Base-by-base conservation (phyloP, 2,113 vertebrate genomes). In the Leucopternis melanops region DNA sequence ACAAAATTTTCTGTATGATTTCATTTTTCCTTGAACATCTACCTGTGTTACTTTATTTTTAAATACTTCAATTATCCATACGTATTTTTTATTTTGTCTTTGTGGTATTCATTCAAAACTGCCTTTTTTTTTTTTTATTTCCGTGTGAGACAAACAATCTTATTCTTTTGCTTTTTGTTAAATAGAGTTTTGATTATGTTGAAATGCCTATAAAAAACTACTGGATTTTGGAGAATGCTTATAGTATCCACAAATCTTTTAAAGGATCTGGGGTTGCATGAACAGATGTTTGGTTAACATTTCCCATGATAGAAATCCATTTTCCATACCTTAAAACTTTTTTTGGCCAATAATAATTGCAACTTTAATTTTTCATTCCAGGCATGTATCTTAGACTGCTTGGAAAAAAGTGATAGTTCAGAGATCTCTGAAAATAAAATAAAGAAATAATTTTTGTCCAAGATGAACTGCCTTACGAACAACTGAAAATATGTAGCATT, bases 141-240 rank as follows among this genome's bases (percentile, higher is more conserved):
- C 54, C 23, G 7, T 32, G 5, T 59, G n/a, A 73, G 10, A 52
- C 5, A 50, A 49, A 13, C 9, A 61, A n/a, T 29, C 1, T 14
- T 78, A 9, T 40, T 67, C 1, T 38, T 47, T 59, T 49, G 0
- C 0, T 13, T 58, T 40, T 34, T 31, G 1, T 72, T 52, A 27
- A 42, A 62, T 19, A 31, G 7, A 25, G 3, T 36, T 44, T 80
- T 75, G 4, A 6, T 49, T 12, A 82, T 32, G 8, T 67, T 65
- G 11, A 70, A 69, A 91, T 38, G 7, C 12, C 10, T 47, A 7
- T 38, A 55, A 70, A 29, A 70, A 71, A 50, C 16, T 75, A 9
- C 11, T 61, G 6, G 15, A 67, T 34, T 8, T 44, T 90, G 62
- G 45, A 8, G 18, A 38, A 63, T 44, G 13, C 3, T 70, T 66